phyloP scores from a whole-genome alignment of 2,113 vertebrate species.

The Leucopsar rothschildi region DNA sequence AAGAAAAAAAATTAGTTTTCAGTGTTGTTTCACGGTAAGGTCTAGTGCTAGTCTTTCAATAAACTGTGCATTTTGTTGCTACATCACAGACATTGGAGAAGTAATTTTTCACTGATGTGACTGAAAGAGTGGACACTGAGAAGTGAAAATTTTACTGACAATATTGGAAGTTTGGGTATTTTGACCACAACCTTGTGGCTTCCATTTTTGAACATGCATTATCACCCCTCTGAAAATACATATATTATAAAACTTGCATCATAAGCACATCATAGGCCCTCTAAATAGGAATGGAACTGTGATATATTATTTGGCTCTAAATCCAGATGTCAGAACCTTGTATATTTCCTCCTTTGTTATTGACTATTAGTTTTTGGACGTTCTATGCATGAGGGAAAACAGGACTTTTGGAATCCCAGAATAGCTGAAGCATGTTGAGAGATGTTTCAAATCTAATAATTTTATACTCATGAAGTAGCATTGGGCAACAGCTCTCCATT shows the following conservation, averaged over 20 bases:
- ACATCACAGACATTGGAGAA: not conserved
- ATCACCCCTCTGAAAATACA: not conserved
- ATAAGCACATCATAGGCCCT: not conserved
- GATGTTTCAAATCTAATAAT: not conserved
- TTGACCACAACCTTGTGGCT: not conserved
- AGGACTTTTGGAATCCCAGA: not conserved
- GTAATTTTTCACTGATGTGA: not conserved
- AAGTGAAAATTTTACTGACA: not conserved
- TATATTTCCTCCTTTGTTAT: not conserved
- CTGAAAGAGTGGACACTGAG: not conserved
- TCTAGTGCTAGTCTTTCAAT: not conserved
- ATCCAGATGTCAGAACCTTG: not conserved
- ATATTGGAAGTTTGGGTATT: not conserved
- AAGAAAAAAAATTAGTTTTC: not conserved
- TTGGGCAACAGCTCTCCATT: not conserved
- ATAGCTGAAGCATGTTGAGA: not conserved
- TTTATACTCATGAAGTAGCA: not conserved
- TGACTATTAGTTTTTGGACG: not conserved
- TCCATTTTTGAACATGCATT: not conserved
- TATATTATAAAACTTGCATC: not conserved
- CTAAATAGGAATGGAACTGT: not conserved
- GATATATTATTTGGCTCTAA: not conserved
- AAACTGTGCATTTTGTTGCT: not conserved
- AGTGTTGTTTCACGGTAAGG: not conserved
- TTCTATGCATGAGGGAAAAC: not conserved